Conservation (phyloP, 2,113 vertebrate species). For the Neotoma lepida region DNA sequence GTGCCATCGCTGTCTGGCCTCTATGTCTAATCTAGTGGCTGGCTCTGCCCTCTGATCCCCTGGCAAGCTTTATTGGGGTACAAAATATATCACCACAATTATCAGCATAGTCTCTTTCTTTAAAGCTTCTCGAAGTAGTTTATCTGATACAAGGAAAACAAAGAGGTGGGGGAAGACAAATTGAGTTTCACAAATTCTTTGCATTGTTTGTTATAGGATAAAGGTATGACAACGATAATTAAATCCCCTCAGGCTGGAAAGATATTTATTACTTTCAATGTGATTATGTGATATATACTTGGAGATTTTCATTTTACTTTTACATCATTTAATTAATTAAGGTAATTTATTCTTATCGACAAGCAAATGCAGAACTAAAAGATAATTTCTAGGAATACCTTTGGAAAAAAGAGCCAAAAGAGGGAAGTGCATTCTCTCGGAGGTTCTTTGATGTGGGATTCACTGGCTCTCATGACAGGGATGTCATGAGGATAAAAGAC, state of each 20-base stretch:
- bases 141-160: conserved; percentile 24
- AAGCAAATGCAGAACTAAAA: background rate
- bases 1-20: no score
- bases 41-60: no score
- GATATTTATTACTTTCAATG: background rate
- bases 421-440: background rate
- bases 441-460: background rate
- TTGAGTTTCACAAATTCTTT: conserved; percentile 35
- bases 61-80: no score
- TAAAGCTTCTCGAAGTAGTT: background rate
- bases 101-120: background rate
- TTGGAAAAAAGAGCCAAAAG: conserved; percentile 18
- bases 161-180: conserved; percentile 14
- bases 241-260: conserved; percentile 4
- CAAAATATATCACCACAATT: no score
- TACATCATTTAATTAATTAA: conserved; percentile 34
- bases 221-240: conserved; percentile 28
- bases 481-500: background rate
- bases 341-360: conserved; percentile 31
- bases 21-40: no score
- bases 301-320: conserved; percentile 17
- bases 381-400: conserved; percentile 12
- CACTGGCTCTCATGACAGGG: background rate
- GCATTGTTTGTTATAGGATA: background rate
- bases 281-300: conserved; percentile 7